Conservation (phyloP, 37 sponge, comb jelly and placozoan species). For the Petrosia ficiformis region DNA sequence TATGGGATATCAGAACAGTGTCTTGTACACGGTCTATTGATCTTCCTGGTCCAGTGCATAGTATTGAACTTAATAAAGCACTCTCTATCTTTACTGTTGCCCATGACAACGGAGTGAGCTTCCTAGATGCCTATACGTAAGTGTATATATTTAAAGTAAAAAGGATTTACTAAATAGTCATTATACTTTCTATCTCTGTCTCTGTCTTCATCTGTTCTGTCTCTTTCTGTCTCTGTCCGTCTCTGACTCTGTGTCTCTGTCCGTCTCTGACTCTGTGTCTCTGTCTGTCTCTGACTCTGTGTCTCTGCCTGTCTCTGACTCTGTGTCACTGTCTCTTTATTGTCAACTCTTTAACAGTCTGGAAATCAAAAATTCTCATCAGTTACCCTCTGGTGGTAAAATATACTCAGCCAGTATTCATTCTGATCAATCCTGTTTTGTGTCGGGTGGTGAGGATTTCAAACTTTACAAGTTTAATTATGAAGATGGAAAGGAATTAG, state of each 20-base stretch:
- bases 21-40: slow-evolving; percentile 19
- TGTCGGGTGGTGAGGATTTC: slow-evolving; percentile 93
- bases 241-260: no score
- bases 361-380: slow-evolving; percentile 39
- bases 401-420: slow-evolving; percentile 74
- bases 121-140: slow-evolving; percentile 59
- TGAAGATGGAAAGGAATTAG: slow-evolving; percentile 73
- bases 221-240: neutral
- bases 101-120: slow-evolving; percentile 52
- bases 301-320: no score
- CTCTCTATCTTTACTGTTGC: slow-evolving; percentile 43
- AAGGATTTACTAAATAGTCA: no score
- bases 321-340: no score
- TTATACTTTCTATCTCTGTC: neutral
- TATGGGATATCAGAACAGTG: slow-evolving; percentile 61
- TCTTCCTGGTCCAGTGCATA: slow-evolving; percentile 44
- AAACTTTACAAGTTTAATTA: slow-evolving; percentile 82
- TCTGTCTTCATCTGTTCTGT: neutral
- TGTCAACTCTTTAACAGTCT: slow-evolving; percentile 52
- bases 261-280: no score
- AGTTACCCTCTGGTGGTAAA: slow-evolving; percentile 15
- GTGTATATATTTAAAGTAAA: neutral
- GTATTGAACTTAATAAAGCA: slow-evolving; percentile 66
- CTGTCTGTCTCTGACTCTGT: no score
- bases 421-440: slow-evolving; percentile 60